These are phyloP conservation scores for Noctua janthe DNA, from an alignment of 2,888 invertebrate genomes.

Conservation along the genomic window DNA sequence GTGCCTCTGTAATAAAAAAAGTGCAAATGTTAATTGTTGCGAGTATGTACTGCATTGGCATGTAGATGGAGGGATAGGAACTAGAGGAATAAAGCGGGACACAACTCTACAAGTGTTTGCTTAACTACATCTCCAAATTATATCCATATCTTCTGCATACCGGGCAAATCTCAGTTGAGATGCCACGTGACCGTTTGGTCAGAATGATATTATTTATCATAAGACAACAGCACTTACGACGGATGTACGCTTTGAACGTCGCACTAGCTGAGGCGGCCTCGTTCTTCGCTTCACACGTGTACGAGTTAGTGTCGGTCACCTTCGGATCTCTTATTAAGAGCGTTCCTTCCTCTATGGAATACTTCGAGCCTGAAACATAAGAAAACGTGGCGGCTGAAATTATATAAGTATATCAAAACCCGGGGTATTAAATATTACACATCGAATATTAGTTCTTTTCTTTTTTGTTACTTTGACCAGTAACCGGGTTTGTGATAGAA, in stretches of 20 bases:
- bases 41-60: neutral
- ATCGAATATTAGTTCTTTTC: neutral
- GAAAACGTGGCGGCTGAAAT: neutral
- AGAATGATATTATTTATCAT: neutral
- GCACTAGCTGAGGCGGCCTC: slow-evolving; percentile 18
- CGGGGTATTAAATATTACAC: neutral
- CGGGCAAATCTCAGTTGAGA: neutral
- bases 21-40: neutral
- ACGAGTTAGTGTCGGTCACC: slow-evolving; percentile 39
- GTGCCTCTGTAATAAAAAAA: slow-evolving; percentile 42
- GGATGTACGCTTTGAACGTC: slow-evolving; percentile 37
- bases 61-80: neutral
- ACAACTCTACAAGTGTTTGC: neutral
- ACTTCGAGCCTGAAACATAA: slow-evolving; percentile 45
- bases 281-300: slow-evolving; percentile 53
- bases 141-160: neutral
- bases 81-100: neutral
- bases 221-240: slow-evolving; percentile 38
- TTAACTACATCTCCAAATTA: neutral
- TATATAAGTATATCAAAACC: neutral
- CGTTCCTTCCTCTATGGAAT: slow-evolving; percentile 37
- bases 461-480: neutral
- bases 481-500: slow-evolving; percentile 6
- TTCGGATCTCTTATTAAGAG: slow-evolving; percentile 43
- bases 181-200: neutral